These are phyloP conservation scores for Aspidiotus destructor DNA, from an alignment of 2,888 invertebrate species.

Conservation along the genomic window DNA sequence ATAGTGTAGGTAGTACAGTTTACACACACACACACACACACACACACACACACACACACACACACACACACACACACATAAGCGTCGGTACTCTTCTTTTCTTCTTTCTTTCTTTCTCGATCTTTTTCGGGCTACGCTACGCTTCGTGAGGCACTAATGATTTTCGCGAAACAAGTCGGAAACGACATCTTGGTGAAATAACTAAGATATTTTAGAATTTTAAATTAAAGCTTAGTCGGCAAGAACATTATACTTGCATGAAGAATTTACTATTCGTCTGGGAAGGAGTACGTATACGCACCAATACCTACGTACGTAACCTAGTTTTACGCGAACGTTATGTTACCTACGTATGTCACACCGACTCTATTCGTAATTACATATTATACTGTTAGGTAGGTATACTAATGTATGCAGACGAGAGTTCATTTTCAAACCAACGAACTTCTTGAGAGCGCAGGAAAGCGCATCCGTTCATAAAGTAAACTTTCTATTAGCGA, in stretches of 20 bases:
- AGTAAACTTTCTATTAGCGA: conserved; percentile 29
- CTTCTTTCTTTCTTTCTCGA: too few relatives aligned
- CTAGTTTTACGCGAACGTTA: too few relatives aligned
- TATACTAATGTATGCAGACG: conserved; percentile 29
- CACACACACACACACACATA: too few relatives aligned
- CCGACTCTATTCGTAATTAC: too few relatives aligned
- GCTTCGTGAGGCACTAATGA: too few relatives aligned
- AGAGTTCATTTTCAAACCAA: conserved; percentile 27
- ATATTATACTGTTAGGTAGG: conserved; percentile 8
- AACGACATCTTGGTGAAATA: conserved; percentile 15
- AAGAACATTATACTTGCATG: conserved; percentile 30
- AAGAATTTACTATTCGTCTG: conserved; percentile 9
- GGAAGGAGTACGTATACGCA: conserved; percentile 18
- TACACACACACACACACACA: too few relatives aligned
- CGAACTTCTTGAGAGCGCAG: conserved; percentile 12
- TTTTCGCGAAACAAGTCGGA: neutral
- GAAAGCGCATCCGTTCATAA: conserved; percentile 26
- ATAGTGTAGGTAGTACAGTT: too few relatives aligned
- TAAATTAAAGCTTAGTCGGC: conserved; percentile 25
- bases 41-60: too few relatives aligned
- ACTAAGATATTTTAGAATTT: conserved; percentile 28
- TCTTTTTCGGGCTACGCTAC: too few relatives aligned
- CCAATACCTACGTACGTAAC: too few relatives aligned
- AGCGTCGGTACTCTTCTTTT: too few relatives aligned
- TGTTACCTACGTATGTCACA: too few relatives aligned